Base-by-base conservation (phyloP, 2,113 vertebrate genomes). In the Ornithorhynchus anatinus region DNA sequence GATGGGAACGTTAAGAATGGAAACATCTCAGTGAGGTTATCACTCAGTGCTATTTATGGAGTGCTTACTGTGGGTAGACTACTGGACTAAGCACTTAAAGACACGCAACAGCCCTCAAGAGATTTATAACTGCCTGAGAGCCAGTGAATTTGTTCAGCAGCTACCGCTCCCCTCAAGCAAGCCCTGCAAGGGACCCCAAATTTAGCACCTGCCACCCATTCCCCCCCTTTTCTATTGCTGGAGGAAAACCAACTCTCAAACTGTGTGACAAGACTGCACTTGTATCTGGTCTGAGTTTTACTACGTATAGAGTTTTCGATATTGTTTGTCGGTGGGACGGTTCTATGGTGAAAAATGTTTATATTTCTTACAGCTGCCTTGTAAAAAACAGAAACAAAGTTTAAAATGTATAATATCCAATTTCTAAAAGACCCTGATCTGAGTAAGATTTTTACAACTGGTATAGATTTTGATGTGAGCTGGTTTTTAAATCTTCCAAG, bases 401-500 rank as follows among this genome's bases (percentile, higher is more conserved):
- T 84, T 14, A 85, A 59, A 59, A 67, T 90, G 84, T 91, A 89
- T 69, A 84, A 57, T 88, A 87, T 33, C 70, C 5, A 78, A 83
- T 90, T 93, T 92, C 84, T 91, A 91, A 80, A 52, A 77, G 82
- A 60, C 67, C 69, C 77, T 70, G 74, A 84, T 57, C 77, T 78
- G 72, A 65, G 62, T 77, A 84, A 74, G 81, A 87, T 89, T 91
- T 93, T 90, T 93, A 91, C 86, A 90, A 70, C 59, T 79, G 79
- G 82, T 89, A 84, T 84, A 87, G 78, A 87, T 94, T 94, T 94
- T 91, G 87, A 88, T 86, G 91, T 92, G 88, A 86, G 84, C 68
- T 91, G 85, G 87, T 92, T 94, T 94, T 91, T 92, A 91, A 91
- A 77, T 87, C 84, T 89, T 81, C 82, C 68, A 81, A 6, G 40